A percentile compares a stretch with the other conserved stretches of the same genome.
Evolutionary conservation across 2,888 invertebrate species (phyloP).

Genomic region (Archips crataeganus): DNA sequence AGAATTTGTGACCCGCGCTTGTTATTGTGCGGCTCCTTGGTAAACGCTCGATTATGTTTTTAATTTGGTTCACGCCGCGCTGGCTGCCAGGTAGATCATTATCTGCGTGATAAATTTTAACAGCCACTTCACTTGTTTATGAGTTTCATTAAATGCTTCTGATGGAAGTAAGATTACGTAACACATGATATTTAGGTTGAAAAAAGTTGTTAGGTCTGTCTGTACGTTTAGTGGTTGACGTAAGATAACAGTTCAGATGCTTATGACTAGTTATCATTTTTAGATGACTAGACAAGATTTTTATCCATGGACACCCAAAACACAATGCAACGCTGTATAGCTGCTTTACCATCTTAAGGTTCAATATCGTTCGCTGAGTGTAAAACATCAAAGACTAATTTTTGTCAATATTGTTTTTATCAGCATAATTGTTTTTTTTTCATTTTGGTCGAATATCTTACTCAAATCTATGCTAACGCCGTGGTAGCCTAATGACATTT

Average conservation of each 20-base stretch:
- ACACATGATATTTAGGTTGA: background rate
- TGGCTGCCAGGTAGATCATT: constrained; percentile 31
- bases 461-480: background rate
- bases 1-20: constrained; percentile 2
- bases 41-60: constrained; percentile 9
- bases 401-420: no score
- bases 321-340: no score
- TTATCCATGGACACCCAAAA: background rate
- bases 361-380: no score
- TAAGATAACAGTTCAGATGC: background rate
- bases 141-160: constrained; percentile 39
- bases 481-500: no score
- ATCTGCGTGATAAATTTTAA: constrained; percentile 40
- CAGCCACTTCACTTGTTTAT: constrained; percentile 40
- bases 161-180: constrained; percentile 32
- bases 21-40: constrained; percentile 12
- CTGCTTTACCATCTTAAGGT: no score
- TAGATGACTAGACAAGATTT: background rate
- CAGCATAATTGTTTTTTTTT: no score
- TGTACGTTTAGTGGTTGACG: background rate
- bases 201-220: constrained; percentile 4
- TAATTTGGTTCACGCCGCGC: constrained; percentile 31
- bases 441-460: no score
- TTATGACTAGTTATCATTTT: background rate
- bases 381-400: no score